phyloP scores from a whole-genome alignment of 1,140 invertebrate genomes.

The Drosophila mayri region DNA sequence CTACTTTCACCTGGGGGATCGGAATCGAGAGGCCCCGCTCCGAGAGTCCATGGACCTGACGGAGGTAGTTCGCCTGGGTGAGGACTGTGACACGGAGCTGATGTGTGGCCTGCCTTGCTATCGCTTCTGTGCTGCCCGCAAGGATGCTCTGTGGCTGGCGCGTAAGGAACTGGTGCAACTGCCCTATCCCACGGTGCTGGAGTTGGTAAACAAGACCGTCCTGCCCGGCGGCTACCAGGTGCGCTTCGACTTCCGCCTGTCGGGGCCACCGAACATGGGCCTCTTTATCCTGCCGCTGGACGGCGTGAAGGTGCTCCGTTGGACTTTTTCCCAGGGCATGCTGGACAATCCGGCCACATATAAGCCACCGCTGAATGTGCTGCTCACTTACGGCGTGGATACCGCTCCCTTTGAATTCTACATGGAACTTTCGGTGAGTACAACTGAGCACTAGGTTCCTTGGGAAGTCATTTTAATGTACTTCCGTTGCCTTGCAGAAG shows the following conservation, averaged over 20 bases:
- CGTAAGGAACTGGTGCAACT: conserved; percentile 40
- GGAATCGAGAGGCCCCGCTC: conserved; percentile 88
- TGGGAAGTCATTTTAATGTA: no score
- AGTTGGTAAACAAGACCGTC: conserved; percentile 52
- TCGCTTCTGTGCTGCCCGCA: conserved; percentile 34
- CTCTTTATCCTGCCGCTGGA: conserved; percentile 88
- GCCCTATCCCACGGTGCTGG: conserved; percentile 40
- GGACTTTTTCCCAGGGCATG: conserved; percentile 87
- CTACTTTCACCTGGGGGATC: conserved; percentile 90
- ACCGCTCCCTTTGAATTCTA: conserved; percentile 35
- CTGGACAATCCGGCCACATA: conserved; percentile 59
- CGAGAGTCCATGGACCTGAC: conserved; percentile 81
- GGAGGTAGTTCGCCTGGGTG: conserved; percentile 86
- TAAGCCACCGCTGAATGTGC: conserved; percentile 29
- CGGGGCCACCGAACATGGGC: conserved; percentile 90
- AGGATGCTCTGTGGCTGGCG: conserved; percentile 51
- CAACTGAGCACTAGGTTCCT: rapidly evolving
- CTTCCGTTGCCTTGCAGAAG: conserved; percentile 74
- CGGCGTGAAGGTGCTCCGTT: conserved; percentile 85
- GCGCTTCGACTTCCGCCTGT: conserved; percentile 69
- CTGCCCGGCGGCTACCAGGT: conserved; percentile 35
- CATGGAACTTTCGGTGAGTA: conserved; percentile 84
- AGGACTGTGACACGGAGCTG: conserved; percentile 87
- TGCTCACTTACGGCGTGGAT: conserved; percentile 85
- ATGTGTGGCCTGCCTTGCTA: conserved; percentile 91